phyloP scores from a whole-genome alignment of 2,888 invertebrate species.

The Auanema sp. region DNA sequence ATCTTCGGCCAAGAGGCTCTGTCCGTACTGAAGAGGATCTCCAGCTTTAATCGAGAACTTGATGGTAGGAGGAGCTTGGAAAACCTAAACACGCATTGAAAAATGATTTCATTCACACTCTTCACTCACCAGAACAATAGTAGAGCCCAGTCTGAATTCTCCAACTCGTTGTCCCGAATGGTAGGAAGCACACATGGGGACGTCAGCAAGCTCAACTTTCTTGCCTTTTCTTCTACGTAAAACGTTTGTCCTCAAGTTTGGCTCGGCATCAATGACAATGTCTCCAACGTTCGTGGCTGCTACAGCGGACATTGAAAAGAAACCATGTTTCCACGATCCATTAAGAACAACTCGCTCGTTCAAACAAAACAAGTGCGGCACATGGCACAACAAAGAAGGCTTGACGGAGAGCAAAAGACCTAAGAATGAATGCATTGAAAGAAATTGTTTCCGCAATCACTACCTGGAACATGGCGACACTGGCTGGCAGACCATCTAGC shows the following conservation, averaged over 20 bases:
- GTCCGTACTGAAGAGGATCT: constrained; percentile 67
- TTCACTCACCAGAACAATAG: constrained; percentile 76
- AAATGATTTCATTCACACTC: background rate
- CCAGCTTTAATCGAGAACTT: constrained; percentile 75
- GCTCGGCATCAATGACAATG: constrained; percentile 78
- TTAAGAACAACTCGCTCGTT: constrained; percentile 74
- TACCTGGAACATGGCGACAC: constrained; percentile 87
- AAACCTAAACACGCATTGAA: constrained; percentile 68
- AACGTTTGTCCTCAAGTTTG: constrained; percentile 40
- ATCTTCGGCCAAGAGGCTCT: constrained; percentile 62
- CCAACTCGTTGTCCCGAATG: constrained; percentile 81
- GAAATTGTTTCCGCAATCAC: too few relatives aligned
- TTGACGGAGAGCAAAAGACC: constrained; percentile 85
- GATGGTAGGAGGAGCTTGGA: constrained; percentile 88
- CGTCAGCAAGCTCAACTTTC: constrained; percentile 32
- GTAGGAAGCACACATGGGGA: constrained; percentile 36
- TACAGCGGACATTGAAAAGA: constrained; percentile 94
- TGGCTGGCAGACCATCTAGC: constrained; percentile 83
- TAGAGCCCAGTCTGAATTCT: constrained; percentile 96
- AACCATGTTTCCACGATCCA: constrained; percentile 74
- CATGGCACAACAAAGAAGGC: constrained; percentile 82
- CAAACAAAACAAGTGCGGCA: constrained; percentile 87
- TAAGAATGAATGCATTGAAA: constrained; percentile 30
- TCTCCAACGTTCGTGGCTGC: constrained; percentile 97
- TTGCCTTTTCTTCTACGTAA: constrained; percentile 22